A percentile compares a stretch with the other conserved stretches of the same genome.
phyloP scores from a whole-genome alignment of 1,140 invertebrate species.

The Zaprionus tsacasi region DNA sequence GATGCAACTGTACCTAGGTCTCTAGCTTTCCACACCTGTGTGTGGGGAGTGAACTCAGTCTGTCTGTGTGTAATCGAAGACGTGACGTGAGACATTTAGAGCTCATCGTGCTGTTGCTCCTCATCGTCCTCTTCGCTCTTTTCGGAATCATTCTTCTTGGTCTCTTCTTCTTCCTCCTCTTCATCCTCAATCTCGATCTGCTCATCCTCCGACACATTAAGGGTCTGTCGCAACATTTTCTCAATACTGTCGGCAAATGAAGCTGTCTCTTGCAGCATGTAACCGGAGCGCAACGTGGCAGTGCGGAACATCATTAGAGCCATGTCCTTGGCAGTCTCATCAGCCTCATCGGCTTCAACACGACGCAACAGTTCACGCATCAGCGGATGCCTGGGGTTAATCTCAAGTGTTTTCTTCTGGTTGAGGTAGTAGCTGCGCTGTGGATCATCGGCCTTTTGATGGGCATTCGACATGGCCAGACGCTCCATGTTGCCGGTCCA shows the following conservation, averaged over 20 bases:
- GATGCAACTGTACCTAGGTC: conserved; percentile 49
- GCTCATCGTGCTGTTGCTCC: conserved; percentile 76
- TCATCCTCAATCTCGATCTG: conserved; percentile 86
- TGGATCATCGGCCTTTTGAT: conserved; percentile 97
- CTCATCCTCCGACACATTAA: conserved; percentile 93
- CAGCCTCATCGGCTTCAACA: conserved; percentile 91
- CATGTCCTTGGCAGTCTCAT: conserved; percentile 93
- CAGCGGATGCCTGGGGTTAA: conserved; percentile 98
- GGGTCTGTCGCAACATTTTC: conserved; percentile 91
- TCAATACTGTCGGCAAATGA: conserved; percentile 95
- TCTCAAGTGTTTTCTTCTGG: conserved; percentile 99
- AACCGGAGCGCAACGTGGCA: conserved; percentile 96
- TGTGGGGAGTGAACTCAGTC: conserved; percentile 65
- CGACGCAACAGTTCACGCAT: conserved; percentile 95
- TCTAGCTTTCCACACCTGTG: conserved; percentile 16
- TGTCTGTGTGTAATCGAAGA: conserved; percentile 42
- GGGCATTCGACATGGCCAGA: conserved; percentile 97
- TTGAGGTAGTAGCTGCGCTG: conserved; percentile 95
- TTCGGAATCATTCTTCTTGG: conserved; percentile 52
- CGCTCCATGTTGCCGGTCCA: conserved; percentile 99
- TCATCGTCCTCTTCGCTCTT: conserved; percentile 68
- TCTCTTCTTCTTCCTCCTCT: conserved; percentile 79
- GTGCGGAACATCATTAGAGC: conserved; percentile 97
- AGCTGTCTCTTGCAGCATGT: conserved; percentile 93
- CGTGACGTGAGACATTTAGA: conserved; percentile 49